These are phyloP conservation scores for Diploptera punctata DNA, from an alignment of 2,888 invertebrate genomes.

Conservation along the genomic window DNA sequence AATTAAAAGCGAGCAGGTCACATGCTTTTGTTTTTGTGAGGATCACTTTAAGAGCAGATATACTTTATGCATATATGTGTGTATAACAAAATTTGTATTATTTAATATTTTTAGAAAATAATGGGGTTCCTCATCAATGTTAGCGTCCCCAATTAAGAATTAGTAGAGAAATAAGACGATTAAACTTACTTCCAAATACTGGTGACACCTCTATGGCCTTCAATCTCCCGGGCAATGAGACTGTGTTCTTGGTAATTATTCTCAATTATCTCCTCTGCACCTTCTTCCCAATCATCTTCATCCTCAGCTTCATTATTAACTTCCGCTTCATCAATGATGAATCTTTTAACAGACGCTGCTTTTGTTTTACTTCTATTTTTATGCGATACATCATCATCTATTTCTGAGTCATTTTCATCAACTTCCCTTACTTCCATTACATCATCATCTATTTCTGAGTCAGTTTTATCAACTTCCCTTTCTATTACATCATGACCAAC, in stretches of 20 bases:
- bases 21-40: no score
- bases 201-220: conserved; percentile 82
- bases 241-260: conserved; percentile 92
- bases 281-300: conserved; percentile 97
- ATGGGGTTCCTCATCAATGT: no score
- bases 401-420: no score
- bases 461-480: no score
- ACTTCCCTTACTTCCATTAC: no score
- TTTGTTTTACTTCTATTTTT: conserved; percentile 83
- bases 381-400: no score
- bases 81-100: not conserved
- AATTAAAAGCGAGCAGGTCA: no score
- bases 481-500: no score
- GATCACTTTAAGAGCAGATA: no score
- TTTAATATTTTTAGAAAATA: no score
- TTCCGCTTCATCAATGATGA: conserved; percentile 97
- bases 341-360: conserved; percentile 77
- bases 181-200: conserved; percentile 83
- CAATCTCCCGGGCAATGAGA: conserved; percentile 93
- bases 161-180: conserved; percentile 39
- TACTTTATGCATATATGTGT: not conserved
- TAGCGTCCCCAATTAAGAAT: no score
- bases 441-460: no score
- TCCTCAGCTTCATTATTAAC: conserved; percentile 92
- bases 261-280: conserved; percentile 90